Evolutionary conservation across 1,140 invertebrate species (phyloP).

Genomic region (Coptotermes formosanus): DNA sequence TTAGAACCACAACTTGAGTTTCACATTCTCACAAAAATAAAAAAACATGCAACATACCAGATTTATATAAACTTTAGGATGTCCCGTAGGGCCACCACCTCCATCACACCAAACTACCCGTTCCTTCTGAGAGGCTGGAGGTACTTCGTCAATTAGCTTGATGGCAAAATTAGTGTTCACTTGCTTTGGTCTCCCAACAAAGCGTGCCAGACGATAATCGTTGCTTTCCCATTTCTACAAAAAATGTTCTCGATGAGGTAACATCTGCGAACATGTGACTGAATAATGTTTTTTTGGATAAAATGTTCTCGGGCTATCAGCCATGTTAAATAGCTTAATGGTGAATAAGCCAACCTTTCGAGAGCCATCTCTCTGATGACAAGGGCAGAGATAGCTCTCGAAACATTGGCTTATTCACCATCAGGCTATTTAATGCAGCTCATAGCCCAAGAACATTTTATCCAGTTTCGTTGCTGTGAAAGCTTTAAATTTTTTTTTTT

Average conservation of each 20-base stretch:
- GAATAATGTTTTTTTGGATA: neutral
- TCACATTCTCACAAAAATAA: neutral
- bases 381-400: too few relatives aligned
- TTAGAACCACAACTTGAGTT: neutral
- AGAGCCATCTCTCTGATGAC: too few relatives aligned
- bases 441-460: too few relatives aligned
- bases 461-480: too few relatives aligned
- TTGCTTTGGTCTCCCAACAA: slow-evolving; percentile 78
- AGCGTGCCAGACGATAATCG: slow-evolving; percentile 84
- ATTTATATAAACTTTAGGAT: slow-evolving; percentile 98
- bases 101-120: slow-evolving; percentile 90
- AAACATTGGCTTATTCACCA: too few relatives aligned
- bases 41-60: slow-evolving; percentile 64
- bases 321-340: too few relatives aligned
- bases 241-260: slow-evolving; percentile 27
- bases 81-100: slow-evolving; percentile 88
- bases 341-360: too few relatives aligned
- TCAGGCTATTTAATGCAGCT: too few relatives aligned
- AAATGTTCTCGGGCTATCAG: too few relatives aligned
- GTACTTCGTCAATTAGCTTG: slow-evolving; percentile 82
- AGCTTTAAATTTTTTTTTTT: too few relatives aligned
- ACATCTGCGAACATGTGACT: neutral
- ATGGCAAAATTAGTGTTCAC: slow-evolving; percentile 90
- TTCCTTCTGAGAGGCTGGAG: slow-evolving; percentile 71
- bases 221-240: slow-evolving; percentile 73